Conservation (phyloP, 2,888 invertebrate species). For the Fragum sueziense region DNA sequence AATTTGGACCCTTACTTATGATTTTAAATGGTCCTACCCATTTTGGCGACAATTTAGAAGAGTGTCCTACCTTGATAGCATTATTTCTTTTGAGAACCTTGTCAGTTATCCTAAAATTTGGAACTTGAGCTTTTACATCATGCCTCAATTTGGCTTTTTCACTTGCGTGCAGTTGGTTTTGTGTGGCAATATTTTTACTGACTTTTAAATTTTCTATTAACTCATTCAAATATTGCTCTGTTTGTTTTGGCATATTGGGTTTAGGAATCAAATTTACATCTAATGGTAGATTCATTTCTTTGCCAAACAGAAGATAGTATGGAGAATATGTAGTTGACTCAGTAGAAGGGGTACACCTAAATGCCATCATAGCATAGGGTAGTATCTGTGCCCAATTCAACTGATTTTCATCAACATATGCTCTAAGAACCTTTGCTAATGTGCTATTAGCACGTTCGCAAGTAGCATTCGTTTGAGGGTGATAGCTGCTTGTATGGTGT, state of each 20-base stretch:
- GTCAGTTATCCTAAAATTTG: not conserved
- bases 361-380: constrained; percentile 56
- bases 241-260: constrained; percentile 9
- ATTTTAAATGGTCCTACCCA: not conserved
- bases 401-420: constrained; percentile 43
- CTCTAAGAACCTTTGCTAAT: constrained; percentile 37
- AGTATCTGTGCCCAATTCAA: constrained; percentile 27
- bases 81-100: not conserved
- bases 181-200: constrained; percentile 9
- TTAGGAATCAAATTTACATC: constrained; percentile 33
- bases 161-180: constrained; percentile 15
- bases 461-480: constrained; percentile 54
- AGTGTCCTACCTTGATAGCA: not conserved
- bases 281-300: constrained; percentile 35
- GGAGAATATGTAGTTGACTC: constrained; percentile 47
- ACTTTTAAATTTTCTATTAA: constrained; percentile 20
- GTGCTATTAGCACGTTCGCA: constrained; percentile 47
- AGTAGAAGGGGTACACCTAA: constrained; percentile 49
- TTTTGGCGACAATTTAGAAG: not conserved
- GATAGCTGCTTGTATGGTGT: constrained; percentile 48
- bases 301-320: constrained; percentile 49
- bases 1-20: not conserved
- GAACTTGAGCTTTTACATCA: constrained; percentile 16
- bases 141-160: constrained; percentile 18
- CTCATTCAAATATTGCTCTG: constrained; percentile 26